Percentiles rank a stretch among this genome's conserved stretches.
phyloP scores from a whole-genome alignment of 2,888 invertebrate species.

The Drosophila quasianomalipes region DNA sequence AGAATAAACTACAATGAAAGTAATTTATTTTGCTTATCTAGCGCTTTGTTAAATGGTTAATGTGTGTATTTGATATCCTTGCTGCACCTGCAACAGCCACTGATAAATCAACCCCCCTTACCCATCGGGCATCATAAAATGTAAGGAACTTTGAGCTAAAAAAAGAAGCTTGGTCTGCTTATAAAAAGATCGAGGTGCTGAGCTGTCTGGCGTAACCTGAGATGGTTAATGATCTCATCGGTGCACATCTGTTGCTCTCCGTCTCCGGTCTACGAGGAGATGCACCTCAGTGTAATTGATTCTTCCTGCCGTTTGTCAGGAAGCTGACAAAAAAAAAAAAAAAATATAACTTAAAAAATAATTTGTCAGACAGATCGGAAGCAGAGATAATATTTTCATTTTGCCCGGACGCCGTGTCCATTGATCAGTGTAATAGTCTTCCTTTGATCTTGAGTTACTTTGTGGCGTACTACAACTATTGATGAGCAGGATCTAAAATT shows the following conservation, averaged over 20 bases:
- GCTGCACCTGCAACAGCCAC: slow-evolving; percentile 32
- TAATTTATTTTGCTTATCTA: slow-evolving; percentile 37
- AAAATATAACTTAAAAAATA: slow-evolving; percentile 6
- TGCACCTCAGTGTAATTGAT: slow-evolving; percentile 63
- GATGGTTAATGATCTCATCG: slow-evolving; percentile 65
- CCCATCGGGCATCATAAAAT: slow-evolving; percentile 1
- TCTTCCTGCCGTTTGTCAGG: slow-evolving; percentile 68
- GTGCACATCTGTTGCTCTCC: slow-evolving; percentile 67
- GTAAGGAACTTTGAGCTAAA: not conserved
- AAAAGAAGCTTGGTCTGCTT: slow-evolving; percentile 11
- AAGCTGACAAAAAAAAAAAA: slow-evolving; percentile 42
- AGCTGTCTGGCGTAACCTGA: slow-evolving; percentile 67
- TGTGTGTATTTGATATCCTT: slow-evolving; percentile 4
- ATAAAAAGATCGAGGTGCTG: slow-evolving; percentile 48
- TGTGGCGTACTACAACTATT: slow-evolving; percentile 4
- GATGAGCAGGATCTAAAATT: not conserved
- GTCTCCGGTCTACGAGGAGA: slow-evolving; percentile 46
- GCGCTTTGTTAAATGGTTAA: slow-evolving; percentile 11
- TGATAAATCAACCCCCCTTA: not conserved
- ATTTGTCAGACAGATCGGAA: slow-evolving; percentile 70
- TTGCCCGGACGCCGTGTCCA: slow-evolving; percentile 47
- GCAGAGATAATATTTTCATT: slow-evolving; percentile 59
- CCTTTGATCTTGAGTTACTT: slow-evolving; percentile 68
- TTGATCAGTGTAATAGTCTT: slow-evolving; percentile 73
- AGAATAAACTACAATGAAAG: slow-evolving; percentile 6